A percentile compares a stretch with the other conserved stretches of the same genome.
These are phyloP conservation scores for Podarcis siculus DNA, from an alignment of 2,797 vertebrate species.

Conservation along the genomic window DNA sequence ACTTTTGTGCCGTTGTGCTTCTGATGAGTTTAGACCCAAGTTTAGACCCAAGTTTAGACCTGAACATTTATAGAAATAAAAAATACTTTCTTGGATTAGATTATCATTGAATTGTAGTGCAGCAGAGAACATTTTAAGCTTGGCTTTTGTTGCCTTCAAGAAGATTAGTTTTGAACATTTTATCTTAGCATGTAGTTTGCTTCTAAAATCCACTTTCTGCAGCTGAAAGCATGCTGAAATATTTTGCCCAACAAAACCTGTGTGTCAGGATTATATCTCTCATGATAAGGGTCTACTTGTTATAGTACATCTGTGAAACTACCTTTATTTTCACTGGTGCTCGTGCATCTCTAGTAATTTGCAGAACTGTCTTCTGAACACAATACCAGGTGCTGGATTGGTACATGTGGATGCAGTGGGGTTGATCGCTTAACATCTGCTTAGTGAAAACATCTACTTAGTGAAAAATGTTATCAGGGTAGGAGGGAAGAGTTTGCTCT, in stretches of 20 bases:
- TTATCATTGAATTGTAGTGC: conserved; percentile 21
- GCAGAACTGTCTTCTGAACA: neutral
- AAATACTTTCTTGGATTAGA: conserved; percentile 59
- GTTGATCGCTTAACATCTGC: neutral
- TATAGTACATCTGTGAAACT: neutral
- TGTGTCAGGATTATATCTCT: neutral
- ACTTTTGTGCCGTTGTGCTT: conserved; percentile 1
- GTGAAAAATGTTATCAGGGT: neutral
- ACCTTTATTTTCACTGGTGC: neutral
- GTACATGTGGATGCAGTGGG: neutral
- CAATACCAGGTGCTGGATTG: neutral
- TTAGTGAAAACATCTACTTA: no score
- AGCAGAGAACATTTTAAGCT: conserved; percentile 57
- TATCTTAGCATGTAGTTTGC: neutral
- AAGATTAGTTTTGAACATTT: conserved; percentile 32
- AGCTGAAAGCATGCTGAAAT: conserved; percentile 45
- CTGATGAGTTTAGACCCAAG: conserved; percentile 40
- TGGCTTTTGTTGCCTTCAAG: conserved; percentile 51
- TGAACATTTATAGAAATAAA: conserved; percentile 35
- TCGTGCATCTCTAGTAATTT: no score
- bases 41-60: conserved; percentile 60
- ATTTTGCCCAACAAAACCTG: conserved; percentile 41
- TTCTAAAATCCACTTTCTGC: conserved; percentile 57
- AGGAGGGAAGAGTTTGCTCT: neutral
- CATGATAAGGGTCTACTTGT: neutral